Conservation (phyloP, 2,888 invertebrate species). For the Mongoloraphidia duomilia region DNA sequence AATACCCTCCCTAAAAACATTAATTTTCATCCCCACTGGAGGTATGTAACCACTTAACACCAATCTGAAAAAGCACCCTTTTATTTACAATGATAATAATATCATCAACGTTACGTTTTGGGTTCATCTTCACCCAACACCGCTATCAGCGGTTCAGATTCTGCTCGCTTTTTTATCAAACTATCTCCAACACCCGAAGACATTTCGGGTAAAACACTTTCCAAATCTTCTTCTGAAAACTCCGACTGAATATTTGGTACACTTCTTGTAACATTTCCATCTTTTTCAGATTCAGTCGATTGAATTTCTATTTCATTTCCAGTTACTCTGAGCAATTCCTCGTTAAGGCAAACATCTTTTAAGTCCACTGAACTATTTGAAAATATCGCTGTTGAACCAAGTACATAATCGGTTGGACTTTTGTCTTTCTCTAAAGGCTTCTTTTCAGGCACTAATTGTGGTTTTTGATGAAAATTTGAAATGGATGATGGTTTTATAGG, state of each 20-base stretch:
- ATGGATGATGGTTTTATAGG: conserved; percentile 21
- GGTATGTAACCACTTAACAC: too few species aligned
- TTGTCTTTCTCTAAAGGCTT: conserved; percentile 5
- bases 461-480: conserved; percentile 12
- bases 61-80: too few species aligned
- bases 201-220: conserved; percentile 12
- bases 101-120: neutral
- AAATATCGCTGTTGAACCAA: conserved; percentile 63
- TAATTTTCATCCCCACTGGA: too few species aligned
- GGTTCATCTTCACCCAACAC: conserved; percentile 31
- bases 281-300: conserved; percentile 14
- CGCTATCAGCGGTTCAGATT: conserved; percentile 47
- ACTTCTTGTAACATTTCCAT: conserved; percentile 34
- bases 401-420: conserved; percentile 38
- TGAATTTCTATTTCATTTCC: conserved; percentile 25
- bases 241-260: conserved; percentile 44
- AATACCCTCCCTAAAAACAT: too few species aligned
- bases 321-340: conserved; percentile 44
- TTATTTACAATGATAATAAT: too few species aligned
- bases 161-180: conserved; percentile 40
- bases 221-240: conserved; percentile 24
- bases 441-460: conserved; percentile 9
- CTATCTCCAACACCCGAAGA: conserved; percentile 23
- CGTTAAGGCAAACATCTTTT: conserved; percentile 69
- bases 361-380: conserved; percentile 77